Percentiles rank a stretch among this genome's conserved stretches.
phyloP scores from a whole-genome alignment of 92 coral and sea anemone genomes.

The Diadumene lineata region DNA sequence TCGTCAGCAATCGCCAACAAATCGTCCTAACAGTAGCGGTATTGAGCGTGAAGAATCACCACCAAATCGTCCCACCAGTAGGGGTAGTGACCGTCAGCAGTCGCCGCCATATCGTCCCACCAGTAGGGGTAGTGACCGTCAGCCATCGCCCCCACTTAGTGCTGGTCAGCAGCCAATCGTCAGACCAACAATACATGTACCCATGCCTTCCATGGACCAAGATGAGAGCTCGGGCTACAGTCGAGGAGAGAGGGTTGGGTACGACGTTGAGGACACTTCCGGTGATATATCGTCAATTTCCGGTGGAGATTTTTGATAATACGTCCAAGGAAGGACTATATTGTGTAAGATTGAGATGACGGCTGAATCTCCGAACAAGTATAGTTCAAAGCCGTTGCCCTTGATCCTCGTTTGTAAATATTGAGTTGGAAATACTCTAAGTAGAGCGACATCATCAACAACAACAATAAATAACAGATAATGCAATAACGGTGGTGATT shows the following conservation, averaged over 20 bases:
- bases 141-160: background rate
- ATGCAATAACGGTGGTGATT: too few species aligned
- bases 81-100: conserved; percentile 10
- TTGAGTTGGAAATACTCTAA: too few species aligned
- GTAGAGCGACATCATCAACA: too few species aligned
- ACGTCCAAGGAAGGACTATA: background rate
- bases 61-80: background rate
- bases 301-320: conserved; percentile 78
- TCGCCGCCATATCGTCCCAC: background rate
- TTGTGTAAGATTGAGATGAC: too few species aligned
- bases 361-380: too few species aligned
- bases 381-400: too few species aligned
- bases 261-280: conserved; percentile 74
- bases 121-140: background rate
- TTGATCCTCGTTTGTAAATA: too few species aligned
- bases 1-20: background rate
- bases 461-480: too few species aligned
- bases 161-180: conserved; percentile 23
- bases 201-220: conserved; percentile 73
- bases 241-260: conserved; percentile 63
- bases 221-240: conserved; percentile 62
- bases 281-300: conserved; percentile 91
- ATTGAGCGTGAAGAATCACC: background rate
- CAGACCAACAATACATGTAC: conserved; percentile 80
- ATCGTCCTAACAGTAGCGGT: background rate